A percentile compares a stretch with the other conserved stretches of the same genome.
These are phyloP conservation scores for Alces alces DNA, from an alignment of 2,113 vertebrate genomes.

Conservation along the genomic window DNA sequence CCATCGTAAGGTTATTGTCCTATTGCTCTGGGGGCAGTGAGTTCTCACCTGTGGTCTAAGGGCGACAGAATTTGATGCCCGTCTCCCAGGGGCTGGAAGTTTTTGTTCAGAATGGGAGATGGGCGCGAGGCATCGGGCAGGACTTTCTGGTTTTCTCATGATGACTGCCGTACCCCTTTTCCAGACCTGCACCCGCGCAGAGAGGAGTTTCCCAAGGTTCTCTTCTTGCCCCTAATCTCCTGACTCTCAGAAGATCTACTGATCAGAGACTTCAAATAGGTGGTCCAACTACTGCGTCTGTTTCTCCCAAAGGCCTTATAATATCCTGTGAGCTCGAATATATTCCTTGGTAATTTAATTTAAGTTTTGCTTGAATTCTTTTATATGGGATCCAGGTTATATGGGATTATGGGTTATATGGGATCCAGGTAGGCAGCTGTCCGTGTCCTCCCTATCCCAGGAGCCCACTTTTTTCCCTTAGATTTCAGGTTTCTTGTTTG, in stretches of 20 bases:
- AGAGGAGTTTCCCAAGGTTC: not conserved
- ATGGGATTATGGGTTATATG: accelerated
- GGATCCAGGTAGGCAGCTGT: not conserved
- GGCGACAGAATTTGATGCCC: not conserved
- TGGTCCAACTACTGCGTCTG: not conserved
- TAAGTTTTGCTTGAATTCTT: not conserved
- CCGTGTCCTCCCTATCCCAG: not conserved
- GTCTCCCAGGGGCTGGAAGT: not conserved
- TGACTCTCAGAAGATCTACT: not conserved
- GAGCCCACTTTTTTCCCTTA: not conserved
- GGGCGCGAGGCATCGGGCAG: not conserved
- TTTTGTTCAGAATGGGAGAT: not conserved
- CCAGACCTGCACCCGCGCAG: not conserved
- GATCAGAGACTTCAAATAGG: not conserved
- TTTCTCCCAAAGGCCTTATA: not conserved
- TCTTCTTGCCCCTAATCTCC: not conserved
- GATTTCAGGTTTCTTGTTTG: not conserved
- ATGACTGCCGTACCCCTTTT: not conserved
- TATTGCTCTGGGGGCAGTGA: not conserved
- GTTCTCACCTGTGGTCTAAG: not conserved
- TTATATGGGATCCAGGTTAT: not conserved
- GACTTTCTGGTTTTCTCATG: not conserved
- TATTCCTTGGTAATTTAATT: not conserved
- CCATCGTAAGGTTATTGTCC: not conserved
- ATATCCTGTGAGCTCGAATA: not conserved